Conservation (phyloP, 2,797 vertebrate genomes). For the Pseudochirops corinnae region DNA sequence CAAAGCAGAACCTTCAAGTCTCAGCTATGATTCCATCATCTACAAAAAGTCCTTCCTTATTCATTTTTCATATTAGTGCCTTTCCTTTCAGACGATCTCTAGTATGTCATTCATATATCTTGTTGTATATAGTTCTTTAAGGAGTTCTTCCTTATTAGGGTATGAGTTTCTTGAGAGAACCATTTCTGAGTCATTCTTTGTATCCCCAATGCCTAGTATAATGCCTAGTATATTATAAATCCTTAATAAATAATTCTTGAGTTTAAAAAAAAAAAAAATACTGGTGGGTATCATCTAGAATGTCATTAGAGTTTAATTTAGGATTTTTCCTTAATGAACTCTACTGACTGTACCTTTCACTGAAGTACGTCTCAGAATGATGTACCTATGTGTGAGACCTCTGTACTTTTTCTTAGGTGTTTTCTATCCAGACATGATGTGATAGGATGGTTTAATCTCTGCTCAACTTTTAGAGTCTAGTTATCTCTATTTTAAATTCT, state of each 20-base stretch:
- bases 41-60: background rate
- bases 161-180: background rate
- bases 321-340: background rate
- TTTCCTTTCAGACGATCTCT: background rate
- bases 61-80: background rate
- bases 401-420: background rate
- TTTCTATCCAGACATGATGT: background rate
- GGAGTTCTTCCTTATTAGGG: background rate
- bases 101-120: background rate
- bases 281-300: background rate
- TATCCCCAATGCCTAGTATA: background rate
- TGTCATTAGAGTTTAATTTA: background rate
- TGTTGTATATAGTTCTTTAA: background rate
- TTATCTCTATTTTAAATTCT: background rate
- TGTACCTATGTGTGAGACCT: constrained; percentile 27
- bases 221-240: background rate
- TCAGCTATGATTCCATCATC: background rate
- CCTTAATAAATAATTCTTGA: constrained; percentile 11
- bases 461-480: background rate
- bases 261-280: no score
- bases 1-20: background rate
- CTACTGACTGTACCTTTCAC: constrained; percentile 9
- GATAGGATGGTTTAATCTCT: background rate
- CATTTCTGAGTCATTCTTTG: background rate
- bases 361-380: background rate